Base-by-base conservation (phyloP, 2,888 invertebrate genomes). In the Orthosia gothica region DNA sequence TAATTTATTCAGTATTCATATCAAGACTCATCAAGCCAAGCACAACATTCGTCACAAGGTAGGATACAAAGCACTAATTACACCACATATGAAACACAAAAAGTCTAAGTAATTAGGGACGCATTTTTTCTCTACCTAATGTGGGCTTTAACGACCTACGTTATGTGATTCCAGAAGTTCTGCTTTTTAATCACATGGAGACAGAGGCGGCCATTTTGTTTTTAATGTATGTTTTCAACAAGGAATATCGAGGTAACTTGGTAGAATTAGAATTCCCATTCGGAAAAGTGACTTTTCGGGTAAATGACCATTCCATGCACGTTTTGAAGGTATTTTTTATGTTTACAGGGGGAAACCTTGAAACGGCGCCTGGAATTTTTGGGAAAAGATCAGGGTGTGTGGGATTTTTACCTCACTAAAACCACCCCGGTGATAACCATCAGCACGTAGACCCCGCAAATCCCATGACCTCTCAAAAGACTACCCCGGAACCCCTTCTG, bases 51-150 rank as follows among this genome's bases (percentile, higher is more conserved):
- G n/a, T 26, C 1, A 50, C 49, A 20, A 49, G 52, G 40, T 23
- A 26, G 18, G 67, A 70, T 50, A 68, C 74, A 13, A 50, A 57
- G 68, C 65, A 20, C 70, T 86, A 81, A 85, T 84, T 86, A 76
- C 75, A 63, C 26, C 20, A 61, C 52, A 26, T 79, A 74, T 65
- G 71, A 74, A 69, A 68, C 12, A 74, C 26, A 83, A 84, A 80
- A 79, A 79, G 71, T 71, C 61, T 64, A 45, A 62, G 87, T 84
- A 84, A 87, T 87, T 85, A 85, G 69, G 72, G 55, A 47, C 58
- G 84, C 77, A 79, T 79, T 78, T 83, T 85, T 77, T 83, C 66
- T 64, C 75, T 65, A 68, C 63, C 64, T 81, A 69, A 69, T 55
- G 71, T 52, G 23, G 16, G 45, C 54, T 40, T 54, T 70, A 80